Base-by-base conservation (phyloP, 2,113 vertebrate genomes). In the Forbesichthys agassizii region DNA sequence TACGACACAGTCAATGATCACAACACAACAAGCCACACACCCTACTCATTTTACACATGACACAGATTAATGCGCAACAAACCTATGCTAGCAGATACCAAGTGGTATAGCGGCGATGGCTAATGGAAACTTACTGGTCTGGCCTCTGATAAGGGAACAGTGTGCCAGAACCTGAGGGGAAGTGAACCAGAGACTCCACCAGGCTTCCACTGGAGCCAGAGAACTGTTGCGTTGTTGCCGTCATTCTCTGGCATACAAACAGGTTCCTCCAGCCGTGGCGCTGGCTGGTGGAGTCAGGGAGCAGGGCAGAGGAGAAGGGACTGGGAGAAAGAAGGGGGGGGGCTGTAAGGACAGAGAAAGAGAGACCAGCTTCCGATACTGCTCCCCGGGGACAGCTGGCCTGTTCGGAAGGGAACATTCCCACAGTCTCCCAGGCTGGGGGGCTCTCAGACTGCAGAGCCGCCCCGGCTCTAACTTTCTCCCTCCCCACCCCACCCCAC, bases 1-100 rank as follows among this genome's bases (percentile, higher is more conserved):
- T 86, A 85, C 87, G 87, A 89, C 87, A 86, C n/a, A 77, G 65
- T 20, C 64, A 47, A 71, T 68, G 66, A 85, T 80, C 52, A 79
- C 53, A 55, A 62, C 7, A 20, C 60, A 73, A 60, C 48, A 33
- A 61, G 64, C 10, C 79, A 73, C 79, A 83, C 86, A 82, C 80
- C 80, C 75, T 66, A 14, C 65, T 88, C 62, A 57, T 73, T 85
- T 88, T 70, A 77, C 56, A 64, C 46, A 73, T 77, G 68, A 84
- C 69, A 66, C 59, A 53, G 13, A 53, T 53, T 14, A 11, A 13
- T 53, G 49, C 49, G 4, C 49, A 52, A 14, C 49, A 52, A 11
- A 52, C 11, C 49, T 52, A 9, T 51, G 9, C 33, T 42, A 42
- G 36, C 36, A 42, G 6, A 42, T 42, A 42, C 36, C 36, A 42